Evolutionary conservation across 2,113 vertebrate genomes (phyloP), one percentile per base, ranked within the genome.

Genomic region (Orycteropus afer): DNA sequence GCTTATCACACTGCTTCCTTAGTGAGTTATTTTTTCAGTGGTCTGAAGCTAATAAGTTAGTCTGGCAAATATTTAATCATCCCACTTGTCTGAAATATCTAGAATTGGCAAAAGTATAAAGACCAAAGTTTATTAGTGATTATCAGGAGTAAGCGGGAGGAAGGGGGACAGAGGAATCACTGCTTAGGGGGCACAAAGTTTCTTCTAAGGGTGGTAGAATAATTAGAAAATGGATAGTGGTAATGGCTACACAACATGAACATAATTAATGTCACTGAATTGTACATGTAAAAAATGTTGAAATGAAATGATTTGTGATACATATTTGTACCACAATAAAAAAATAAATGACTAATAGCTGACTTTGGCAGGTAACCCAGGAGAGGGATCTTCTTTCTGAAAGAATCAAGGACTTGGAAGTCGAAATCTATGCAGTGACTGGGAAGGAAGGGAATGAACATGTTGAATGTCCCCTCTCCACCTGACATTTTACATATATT

Each of bases 1-100:
- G 97, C 57, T 82, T 65, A 91, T 37, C 61, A 86, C 71, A 96
- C 15, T 0, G 0, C 76, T 97, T 98, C 86, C 69, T 89, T 32
- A 93, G 86, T 80, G 97, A 97, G 79, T 49, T 95, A 87, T 97
- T 95, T 97, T 77, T 95, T 96, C 97, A 96, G 97, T 94, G 15
- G 12, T 86, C 89, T 93, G 74, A 95, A 95, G 49, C 14, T 95
- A 97, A 96, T 88, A 96, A 97, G 90, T 93, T 95, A 95, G 23
- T 93, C 96, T 74, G 65, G 37, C 45, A 61, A 90, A 32, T 40
- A 40, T n/a, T 71, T 18, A 23, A 71, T 71, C 34, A n/a, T 34
- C 69, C 37, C 69, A 71, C 20, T 40, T 42, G 40, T 37, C 69
- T 23, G 13, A 34, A 34, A 32, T 65, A 34, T 11, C 61, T 65